Evolutionary conservation across 2,797 vertebrate genomes (phyloP), one percentile per base, ranked within the genome.

Genomic region (Enteromius thamalakanensis): DNA sequence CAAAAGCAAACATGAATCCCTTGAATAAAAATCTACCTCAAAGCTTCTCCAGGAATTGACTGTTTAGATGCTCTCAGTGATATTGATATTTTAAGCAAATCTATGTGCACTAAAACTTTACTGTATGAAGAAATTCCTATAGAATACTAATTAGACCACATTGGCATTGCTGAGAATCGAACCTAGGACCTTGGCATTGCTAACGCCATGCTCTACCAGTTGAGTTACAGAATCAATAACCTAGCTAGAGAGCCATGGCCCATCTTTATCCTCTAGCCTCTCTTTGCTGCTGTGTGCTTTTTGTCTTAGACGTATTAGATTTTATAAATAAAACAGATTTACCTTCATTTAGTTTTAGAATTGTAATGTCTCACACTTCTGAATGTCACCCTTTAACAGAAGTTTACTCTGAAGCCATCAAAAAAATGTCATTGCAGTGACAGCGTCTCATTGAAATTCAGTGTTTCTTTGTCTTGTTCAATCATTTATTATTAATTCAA

Each of bases 401-500:
- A 45, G 81, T 76, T 77, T 82, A 23, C 17, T 67, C 72, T 67
- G n/a, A 83, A 60, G 49, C 64, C 58, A 55, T 42, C 71, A 83
- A n/a, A 6, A 5, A 69, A 76, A 68, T 23, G 72, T 67, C 81
- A 34, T 60, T 47, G 64, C 49, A 55, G 26, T 47, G 72, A 70
- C 81, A 76, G 81, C 53, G 12, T 12, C 81, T 83, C 82, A 78
- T 85, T 87, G 72, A 76, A 86, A 85, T 85, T 86, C 87, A 71
- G 75, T 85, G 84, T 87, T 87, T 85, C 81, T 84, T 83, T 76
- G 82, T 81, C 85, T 86, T 92, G 92, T 94, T 92, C 92, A 92
- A 92, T 92, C 94, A 93, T 94, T 92, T 94, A 94, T 94, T 93
- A 93, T 93, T 94, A 68, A 93, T 93, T 94, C 90, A 94, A 94